Conservation (phyloP, 2,797 vertebrate genomes). For the Coreius guichenoti region DNA sequence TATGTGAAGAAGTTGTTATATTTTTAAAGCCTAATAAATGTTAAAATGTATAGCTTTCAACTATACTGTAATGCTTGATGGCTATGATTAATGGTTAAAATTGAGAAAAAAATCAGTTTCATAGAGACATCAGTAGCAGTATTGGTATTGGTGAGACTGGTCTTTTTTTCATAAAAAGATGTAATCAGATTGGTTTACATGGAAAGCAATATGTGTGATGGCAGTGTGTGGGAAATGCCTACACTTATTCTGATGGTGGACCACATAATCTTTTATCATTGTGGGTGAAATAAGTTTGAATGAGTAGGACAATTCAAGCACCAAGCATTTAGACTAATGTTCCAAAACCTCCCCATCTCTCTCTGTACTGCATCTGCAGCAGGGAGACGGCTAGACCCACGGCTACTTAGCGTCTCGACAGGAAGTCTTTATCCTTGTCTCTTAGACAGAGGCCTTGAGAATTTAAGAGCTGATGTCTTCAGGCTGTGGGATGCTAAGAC, state of each 20-base stretch:
- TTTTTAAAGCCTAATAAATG: no score
- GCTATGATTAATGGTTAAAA: no score
- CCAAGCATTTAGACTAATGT: slow-evolving; percentile 37
- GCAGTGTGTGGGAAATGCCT: neutral
- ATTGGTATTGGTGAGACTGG: no score
- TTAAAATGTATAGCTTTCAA: no score
- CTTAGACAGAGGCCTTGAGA: slow-evolving; percentile 14
- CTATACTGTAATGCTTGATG: no score
- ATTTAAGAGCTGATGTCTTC: slow-evolving; percentile 20
- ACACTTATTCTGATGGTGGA: neutral
- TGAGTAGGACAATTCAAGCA: slow-evolving; percentile 15
- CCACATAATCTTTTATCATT: neutral
- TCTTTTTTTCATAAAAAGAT: no score
- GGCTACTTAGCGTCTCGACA: slow-evolving; percentile 17
- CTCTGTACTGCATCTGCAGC: neutral
- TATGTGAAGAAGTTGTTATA: no score
- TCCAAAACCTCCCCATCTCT: neutral
- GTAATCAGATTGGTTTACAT: neutral
- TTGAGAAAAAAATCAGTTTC: no score
- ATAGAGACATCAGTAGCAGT: no score
- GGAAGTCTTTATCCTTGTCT: slow-evolving; percentile 21
- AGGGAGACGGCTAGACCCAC: neutral
- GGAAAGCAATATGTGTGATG: neutral
- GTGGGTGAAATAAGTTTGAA: slow-evolving; percentile 19
- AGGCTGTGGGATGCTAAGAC: neutral